These are phyloP conservation scores for Poecilia gillii DNA, from an alignment of 2,797 vertebrate species.

Conservation along the genomic window DNA sequence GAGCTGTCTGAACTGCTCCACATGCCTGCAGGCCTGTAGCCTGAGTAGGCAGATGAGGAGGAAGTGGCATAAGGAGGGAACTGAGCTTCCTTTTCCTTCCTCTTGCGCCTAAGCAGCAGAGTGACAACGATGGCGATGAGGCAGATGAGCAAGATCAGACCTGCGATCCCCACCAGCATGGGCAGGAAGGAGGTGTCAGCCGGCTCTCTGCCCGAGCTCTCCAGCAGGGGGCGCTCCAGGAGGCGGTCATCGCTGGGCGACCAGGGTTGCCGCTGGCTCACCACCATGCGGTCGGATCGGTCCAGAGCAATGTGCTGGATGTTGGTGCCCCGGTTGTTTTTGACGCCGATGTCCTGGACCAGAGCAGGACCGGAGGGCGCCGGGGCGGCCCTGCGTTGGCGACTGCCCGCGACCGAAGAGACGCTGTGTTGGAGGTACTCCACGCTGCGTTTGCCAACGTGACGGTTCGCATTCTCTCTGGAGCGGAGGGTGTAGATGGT, in stretches of 20 bases:
- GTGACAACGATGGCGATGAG: slow-evolving; percentile 63
- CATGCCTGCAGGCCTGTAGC: slow-evolving; percentile 61
- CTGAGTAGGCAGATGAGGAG: slow-evolving; percentile 79
- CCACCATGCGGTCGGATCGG: slow-evolving; percentile 67
- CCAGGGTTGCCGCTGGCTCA: slow-evolving; percentile 75
- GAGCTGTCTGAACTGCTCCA: slow-evolving; percentile 77
- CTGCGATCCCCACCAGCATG: slow-evolving; percentile 72
- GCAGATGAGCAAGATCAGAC: slow-evolving; percentile 79
- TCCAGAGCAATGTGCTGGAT: slow-evolving; percentile 82
- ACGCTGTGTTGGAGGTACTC: slow-evolving; percentile 77
- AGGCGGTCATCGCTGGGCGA: slow-evolving; percentile 43
- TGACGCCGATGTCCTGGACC: slow-evolving; percentile 70
- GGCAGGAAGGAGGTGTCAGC: slow-evolving; percentile 67
- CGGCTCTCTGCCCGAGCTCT: slow-evolving; percentile 71
- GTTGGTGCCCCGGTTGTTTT: slow-evolving; percentile 84
- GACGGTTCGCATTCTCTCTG: slow-evolving; percentile 79
- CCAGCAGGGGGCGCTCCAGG: slow-evolving; percentile 70
- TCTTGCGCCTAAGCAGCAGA: slow-evolving; percentile 77
- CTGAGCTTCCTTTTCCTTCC: slow-evolving; percentile 71
- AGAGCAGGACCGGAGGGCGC: slow-evolving; percentile 39
- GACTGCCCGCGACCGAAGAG: slow-evolving; percentile 49
- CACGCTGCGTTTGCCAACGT: slow-evolving; percentile 83
- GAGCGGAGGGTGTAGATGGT: slow-evolving; percentile 82
- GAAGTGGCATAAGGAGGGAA: slow-evolving; percentile 78
- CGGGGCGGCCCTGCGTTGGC: slow-evolving; percentile 59